Percentiles rank a stretch among this genome's conserved stretches.
Evolutionary conservation across 2,113 vertebrate genomes (phyloP).

Genomic region (Glareola pratincola): DNA sequence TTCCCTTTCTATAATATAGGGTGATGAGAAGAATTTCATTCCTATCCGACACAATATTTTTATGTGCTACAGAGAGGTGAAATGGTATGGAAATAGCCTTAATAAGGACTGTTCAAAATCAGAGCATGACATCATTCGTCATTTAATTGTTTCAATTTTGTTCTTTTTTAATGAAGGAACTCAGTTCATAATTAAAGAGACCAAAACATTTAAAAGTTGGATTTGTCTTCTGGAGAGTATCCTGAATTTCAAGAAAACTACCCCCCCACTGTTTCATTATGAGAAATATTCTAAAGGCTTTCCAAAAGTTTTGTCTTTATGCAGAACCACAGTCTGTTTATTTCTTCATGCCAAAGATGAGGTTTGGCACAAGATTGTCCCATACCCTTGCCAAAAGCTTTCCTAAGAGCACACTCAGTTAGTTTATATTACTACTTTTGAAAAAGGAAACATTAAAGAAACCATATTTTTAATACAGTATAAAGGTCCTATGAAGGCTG

Average conservation of each 20-base stretch:
- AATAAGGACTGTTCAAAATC: not conserved
- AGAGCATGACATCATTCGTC: not conserved
- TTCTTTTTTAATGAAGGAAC: not conserved
- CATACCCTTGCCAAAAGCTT: constrained; percentile 38
- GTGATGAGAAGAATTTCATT: not conserved
- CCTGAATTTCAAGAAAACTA: constrained; percentile 25
- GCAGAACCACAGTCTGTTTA: constrained; percentile 42
- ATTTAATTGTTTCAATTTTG: not conserved
- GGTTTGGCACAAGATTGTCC: constrained; percentile 31
- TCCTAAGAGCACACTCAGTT: constrained; percentile 60
- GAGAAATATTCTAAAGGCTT: constrained; percentile 60
- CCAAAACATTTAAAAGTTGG: constrained; percentile 20
- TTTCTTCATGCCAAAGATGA: constrained; percentile 46
- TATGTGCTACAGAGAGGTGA: not conserved
- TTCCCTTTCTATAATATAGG: not conserved
- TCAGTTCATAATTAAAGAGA: constrained; percentile 2
- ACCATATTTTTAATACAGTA: constrained; percentile 54
- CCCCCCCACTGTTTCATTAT: constrained; percentile 37
- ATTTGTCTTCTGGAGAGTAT: not conserved
- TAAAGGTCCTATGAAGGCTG: constrained; percentile 53
- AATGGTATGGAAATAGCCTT: not conserved
- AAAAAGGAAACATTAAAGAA: constrained; percentile 67
- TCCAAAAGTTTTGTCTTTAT: constrained; percentile 61
- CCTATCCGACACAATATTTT: not conserved
- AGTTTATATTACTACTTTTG: constrained; percentile 68